These are phyloP conservation scores for Cyclophora punctaria DNA, from an alignment of 2,888 invertebrate species.

Conservation along the genomic window DNA sequence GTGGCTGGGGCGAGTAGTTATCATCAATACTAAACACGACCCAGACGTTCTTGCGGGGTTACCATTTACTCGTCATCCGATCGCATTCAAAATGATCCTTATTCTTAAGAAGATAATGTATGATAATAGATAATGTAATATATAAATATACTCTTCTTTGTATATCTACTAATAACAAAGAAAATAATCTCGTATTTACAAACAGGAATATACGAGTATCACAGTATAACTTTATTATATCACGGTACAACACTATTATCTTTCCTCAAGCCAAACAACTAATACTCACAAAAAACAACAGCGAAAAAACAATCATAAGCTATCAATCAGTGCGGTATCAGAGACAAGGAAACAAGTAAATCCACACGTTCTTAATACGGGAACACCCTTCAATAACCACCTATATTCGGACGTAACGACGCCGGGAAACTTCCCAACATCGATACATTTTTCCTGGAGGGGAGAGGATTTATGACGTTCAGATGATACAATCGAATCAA, in stretches of 20 bases:
- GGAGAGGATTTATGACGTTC: conserved; percentile 66
- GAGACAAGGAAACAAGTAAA: conserved; percentile 22
- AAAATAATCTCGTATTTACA: too few relatives aligned
- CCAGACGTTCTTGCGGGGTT: too few relatives aligned
- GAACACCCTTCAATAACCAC: conserved; percentile 47
- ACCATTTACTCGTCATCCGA: too few relatives aligned
- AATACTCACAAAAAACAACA: conserved; percentile 11
- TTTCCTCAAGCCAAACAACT: too few relatives aligned
- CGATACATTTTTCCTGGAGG: conserved; percentile 14
- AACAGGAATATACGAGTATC: too few relatives aligned
- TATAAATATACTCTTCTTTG: too few relatives aligned
- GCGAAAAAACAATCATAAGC: conserved; percentile 1
- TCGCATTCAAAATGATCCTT: too few relatives aligned
- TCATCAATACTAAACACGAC: neutral
- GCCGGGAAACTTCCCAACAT: conserved; percentile 50
- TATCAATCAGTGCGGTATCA: conserved; percentile 19
- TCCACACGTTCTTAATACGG: conserved; percentile 32
- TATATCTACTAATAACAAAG: too few relatives aligned
- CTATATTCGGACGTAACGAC: conserved; percentile 60
- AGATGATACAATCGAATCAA: conserved; percentile 74
- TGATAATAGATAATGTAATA: too few relatives aligned
- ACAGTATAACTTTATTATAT: too few relatives aligned
- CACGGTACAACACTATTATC: too few relatives aligned
- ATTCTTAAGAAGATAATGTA: too few relatives aligned
- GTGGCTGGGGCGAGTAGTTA: neutral